A percentile compares a stretch with the other conserved stretches of the same genome.
phyloP scores from a whole-genome alignment of 2,888 invertebrate species.

The Dione juno region DNA sequence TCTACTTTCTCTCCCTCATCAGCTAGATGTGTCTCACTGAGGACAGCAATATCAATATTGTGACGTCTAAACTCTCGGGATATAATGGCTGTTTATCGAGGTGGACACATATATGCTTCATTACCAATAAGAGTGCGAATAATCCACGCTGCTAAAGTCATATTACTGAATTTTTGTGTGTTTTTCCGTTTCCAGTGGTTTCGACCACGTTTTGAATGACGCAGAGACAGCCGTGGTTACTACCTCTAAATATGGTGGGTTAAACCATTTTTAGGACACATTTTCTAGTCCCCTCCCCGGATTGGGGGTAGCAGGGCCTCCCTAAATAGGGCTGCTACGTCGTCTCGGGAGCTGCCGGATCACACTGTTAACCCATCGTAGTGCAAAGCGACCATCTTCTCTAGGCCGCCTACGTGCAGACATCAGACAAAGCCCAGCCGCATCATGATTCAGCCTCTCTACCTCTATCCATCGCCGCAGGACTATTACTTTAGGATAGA shows the following conservation, averaged over 20 bases:
- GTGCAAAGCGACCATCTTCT: not conserved
- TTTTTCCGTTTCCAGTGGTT: too few species aligned
- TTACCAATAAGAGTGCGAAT: too few species aligned
- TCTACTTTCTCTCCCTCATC: not conserved
- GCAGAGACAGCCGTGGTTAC: not conserved
- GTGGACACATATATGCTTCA: too few species aligned
- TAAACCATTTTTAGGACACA: not conserved
- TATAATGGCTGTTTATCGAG: too few species aligned
- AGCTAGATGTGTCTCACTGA: not conserved
- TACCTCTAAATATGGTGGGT: not conserved
- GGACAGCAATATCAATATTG: not conserved
- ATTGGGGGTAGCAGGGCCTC: conserved; percentile 1
- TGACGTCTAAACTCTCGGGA: not conserved
- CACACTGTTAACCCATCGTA: not conserved
- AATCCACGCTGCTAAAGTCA: too few species aligned
- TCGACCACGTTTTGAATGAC: too few species aligned
- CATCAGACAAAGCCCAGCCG: not conserved
- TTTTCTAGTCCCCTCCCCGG: not conserved
- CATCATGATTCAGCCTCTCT: not conserved
- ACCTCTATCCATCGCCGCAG: not conserved
- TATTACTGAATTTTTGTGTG: too few species aligned
- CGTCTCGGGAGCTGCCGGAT: too few species aligned
- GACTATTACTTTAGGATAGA: too few species aligned
- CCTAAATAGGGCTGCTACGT: not conserved
- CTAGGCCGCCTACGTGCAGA: not conserved